phyloP scores from a whole-genome alignment of 2,113 vertebrate species.

The Cygnus buccinator region DNA sequence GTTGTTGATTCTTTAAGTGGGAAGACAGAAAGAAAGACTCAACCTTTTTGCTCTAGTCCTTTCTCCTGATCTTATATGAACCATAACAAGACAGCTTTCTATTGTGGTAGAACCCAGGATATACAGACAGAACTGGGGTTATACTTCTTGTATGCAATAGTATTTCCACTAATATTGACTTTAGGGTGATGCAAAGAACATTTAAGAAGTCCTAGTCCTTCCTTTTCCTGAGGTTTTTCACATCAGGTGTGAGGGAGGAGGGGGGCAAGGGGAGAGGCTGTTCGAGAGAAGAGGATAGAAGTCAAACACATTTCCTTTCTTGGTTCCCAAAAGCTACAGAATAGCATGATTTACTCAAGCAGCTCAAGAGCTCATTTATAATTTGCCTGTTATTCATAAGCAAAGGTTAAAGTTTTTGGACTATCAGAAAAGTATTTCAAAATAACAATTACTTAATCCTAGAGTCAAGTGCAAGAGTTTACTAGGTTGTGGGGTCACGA shows the following conservation, averaged over 20 bases:
- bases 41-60: background rate
- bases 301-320: background rate
- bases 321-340: background rate
- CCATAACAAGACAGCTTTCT: background rate
- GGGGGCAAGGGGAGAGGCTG: background rate
- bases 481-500: background rate
- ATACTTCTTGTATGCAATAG: background rate
- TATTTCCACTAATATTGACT: background rate
- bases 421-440: background rate
- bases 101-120: background rate
- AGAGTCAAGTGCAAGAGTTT: background rate
- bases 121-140: background rate
- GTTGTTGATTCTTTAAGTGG: background rate
- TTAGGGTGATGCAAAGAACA: background rate
- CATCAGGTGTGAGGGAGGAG: fast-evolving
- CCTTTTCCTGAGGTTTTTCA: background rate
- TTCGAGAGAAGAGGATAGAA: background rate
- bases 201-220: background rate
- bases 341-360: background rate
- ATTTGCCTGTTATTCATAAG: background rate
- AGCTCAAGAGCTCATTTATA: background rate
- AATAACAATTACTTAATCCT: background rate
- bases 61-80: background rate
- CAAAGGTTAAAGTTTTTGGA: background rate
- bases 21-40: background rate